Percentiles rank a stretch among this genome's conserved stretches.
phyloP scores from a whole-genome alignment of 1,140 invertebrate genomes.

The Bilobella aurantiaca region DNA sequence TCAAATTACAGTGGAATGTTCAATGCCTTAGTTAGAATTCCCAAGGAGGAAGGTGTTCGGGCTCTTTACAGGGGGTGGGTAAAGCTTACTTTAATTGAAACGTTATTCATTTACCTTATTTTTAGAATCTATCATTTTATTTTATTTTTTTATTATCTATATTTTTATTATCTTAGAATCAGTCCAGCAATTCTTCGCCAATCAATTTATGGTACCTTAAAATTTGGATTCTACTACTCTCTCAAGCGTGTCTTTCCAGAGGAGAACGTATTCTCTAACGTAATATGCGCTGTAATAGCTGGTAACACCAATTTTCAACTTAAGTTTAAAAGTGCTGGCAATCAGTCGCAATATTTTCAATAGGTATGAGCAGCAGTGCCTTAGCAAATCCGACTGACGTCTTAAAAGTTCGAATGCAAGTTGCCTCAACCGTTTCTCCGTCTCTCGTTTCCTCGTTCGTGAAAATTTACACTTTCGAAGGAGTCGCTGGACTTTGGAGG shows the following conservation, averaged over 20 bases:
- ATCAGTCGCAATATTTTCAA: constrained; percentile 41
- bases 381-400: constrained; percentile 96
- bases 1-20: constrained; percentile 66
- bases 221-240: constrained; percentile 91
- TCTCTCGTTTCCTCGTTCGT: constrained; percentile 25
- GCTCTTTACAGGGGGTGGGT: constrained; percentile 73
- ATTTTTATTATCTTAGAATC: constrained; percentile 54
- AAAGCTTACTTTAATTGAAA: background rate
- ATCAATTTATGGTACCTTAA: constrained; percentile 90
- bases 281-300: constrained; percentile 70
- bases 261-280: constrained; percentile 66
- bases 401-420: constrained; percentile 92
- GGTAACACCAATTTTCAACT: constrained; percentile 44
- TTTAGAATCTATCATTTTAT: background rate
- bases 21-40: constrained; percentile 67
- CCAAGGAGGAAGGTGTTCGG: constrained; percentile 64
- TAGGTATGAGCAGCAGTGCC: constrained; percentile 75
- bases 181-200: constrained; percentile 81
- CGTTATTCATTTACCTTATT: background rate
- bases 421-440: constrained; percentile 25
- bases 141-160: constrained; percentile 8
- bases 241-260: constrained; percentile 60
- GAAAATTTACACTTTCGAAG: constrained; percentile 46
- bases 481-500: constrained; percentile 72
- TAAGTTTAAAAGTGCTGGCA: background rate